Evolutionary conservation across 2,113 vertebrate species (phyloP), one percentile per base, ranked within the genome.

Genomic region (Amazona guildingii): DNA sequence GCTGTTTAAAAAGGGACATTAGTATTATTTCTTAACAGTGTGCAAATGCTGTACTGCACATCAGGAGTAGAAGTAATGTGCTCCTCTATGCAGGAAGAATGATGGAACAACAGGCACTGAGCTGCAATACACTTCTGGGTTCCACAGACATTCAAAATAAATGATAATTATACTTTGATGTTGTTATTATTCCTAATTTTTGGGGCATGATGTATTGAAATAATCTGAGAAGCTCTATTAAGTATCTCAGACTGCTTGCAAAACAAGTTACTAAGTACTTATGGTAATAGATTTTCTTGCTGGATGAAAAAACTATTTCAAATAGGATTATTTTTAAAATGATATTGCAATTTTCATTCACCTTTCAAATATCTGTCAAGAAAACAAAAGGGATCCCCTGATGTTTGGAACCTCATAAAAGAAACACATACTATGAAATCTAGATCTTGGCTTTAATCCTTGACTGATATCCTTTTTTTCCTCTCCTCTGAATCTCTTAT

Each of bases 231-330:
- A 57, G 46, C 62, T 52, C 18, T 4, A 46, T 19, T 39, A 61
- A 83, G 76, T 24, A 64, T 76, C 90, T 82, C 74, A 29, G 35
- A 66, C 6, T 18, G 37, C 70, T 74, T 73, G 66, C 76, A 70
- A 82, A 94, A 89, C 44, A 78, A 82, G 64, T 83, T 80, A 44
- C 81, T 95, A 95, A 93, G 62, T 83, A 82, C 67, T 87, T 68
- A 79, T 1, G 6, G 8, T 49, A 78, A 86, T 4, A 78, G 46
- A 23, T 87, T 76, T 89, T 69, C 81, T 67, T 85, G 74, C 70
- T 87, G 69, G 76, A 73, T 75, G 66, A 79, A 76, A 94, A 96
- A 89, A 62, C 73, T 80, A n/a, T 62, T 94, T 94, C 49, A 86
- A 89, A 85, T 31, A 91, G 76, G 81, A 93, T 89, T 94, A 79